Evolutionary conservation across 2,113 vertebrate species (phyloP).

Genomic region (Trogon melanurus): DNA sequence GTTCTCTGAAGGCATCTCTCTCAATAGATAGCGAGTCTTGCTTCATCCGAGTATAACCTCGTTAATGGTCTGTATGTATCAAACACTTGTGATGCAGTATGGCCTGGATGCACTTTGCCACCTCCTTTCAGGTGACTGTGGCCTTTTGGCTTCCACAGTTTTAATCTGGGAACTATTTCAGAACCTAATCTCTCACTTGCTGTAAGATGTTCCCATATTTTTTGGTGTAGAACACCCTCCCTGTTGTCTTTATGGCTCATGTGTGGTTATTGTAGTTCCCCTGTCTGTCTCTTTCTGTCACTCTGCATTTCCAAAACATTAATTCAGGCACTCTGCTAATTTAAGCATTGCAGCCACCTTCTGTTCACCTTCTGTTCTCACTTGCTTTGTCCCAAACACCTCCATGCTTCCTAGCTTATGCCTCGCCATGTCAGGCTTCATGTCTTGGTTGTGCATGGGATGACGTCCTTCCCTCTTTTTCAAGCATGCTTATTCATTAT

Average conservation of each 20-base stretch:
- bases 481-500: not conserved
- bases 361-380: not conserved
- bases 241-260: not conserved
- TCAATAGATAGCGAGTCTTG: not conserved
- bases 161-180: not conserved
- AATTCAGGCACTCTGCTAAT: not conserved
- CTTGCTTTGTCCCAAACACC: not conserved
- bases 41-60: not conserved
- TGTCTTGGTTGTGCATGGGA: not conserved
- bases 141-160: not conserved
- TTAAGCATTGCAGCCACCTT: not conserved
- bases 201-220: not conserved
- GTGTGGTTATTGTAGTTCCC: not conserved
- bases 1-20: not conserved
- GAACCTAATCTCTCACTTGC: not conserved
- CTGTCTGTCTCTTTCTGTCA: not conserved
- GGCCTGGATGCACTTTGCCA: not conserved
- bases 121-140: not conserved
- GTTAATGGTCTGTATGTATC: not conserved
- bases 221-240: not conserved
- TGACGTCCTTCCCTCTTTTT: not conserved
- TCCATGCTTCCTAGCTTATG: not conserved
- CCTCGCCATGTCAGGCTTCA: rapidly evolving
- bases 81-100: rapidly evolving
- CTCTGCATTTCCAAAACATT: not conserved